Conservation (phyloP, 2,113 vertebrate genomes). For the chimpanzee (Pan troglodytes) region NHGRI_mPanTro3-v2.1_pri NC_086015.1:14675001-14675500, state of each 20-base stretch:
- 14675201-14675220: not conserved
- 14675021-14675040: not conserved
- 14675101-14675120: not conserved
- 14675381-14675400: not conserved
- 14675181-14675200: not conserved
- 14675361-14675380: not conserved
- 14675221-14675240: not conserved
- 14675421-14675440: not conserved
- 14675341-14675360: not conserved
- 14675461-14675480: not conserved
- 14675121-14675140: not conserved
- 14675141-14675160: not conserved
- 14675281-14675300: not conserved
- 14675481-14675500: not conserved
- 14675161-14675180: not conserved
- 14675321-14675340: not conserved
- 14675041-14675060: not conserved
- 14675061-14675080: not conserved
- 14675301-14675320: not conserved
- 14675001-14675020: not conserved
- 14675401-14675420: not conserved
- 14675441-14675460: not conserved
- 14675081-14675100: not conserved
- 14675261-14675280: not conserved
- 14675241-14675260: not conserved